Conservation (phyloP, 2,888 invertebrate species). For the Cryptocephalus moraei region DNA sequence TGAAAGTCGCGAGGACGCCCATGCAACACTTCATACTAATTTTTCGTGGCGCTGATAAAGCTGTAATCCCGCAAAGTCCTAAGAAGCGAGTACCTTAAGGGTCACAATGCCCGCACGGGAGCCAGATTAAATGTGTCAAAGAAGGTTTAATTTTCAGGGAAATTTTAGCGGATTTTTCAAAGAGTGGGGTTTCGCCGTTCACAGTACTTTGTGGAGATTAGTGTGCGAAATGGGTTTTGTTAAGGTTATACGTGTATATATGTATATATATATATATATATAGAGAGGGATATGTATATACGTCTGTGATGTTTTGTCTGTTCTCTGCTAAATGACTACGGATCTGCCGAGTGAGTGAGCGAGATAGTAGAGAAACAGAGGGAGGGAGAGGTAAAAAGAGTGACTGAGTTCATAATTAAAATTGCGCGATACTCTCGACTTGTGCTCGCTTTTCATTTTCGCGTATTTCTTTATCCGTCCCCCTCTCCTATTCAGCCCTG, state of each 20-base stretch:
- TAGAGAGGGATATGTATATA: constrained; percentile 2
- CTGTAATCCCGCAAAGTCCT: not conserved
- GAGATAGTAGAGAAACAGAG: constrained; percentile 1
- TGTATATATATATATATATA: constrained; percentile 7
- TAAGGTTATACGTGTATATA: constrained; percentile 24
- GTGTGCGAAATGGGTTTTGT: constrained; percentile 32
- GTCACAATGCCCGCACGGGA: constrained; percentile 7
- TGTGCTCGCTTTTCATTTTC: not conserved
- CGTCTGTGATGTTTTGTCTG: constrained; percentile 29
- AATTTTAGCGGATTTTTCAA: constrained; percentile 39
- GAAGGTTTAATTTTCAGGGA: constrained; percentile 40
- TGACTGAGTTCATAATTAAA: constrained; percentile 31
- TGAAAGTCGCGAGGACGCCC: no score
- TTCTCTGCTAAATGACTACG: constrained; percentile 35
- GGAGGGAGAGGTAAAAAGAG: no score
- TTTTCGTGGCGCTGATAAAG: not conserved
- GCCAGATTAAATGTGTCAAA: constrained; percentile 38
- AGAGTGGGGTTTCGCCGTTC: constrained; percentile 29
- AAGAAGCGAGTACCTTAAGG: not conserved
- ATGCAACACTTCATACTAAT: no score
- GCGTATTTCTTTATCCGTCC: not conserved
- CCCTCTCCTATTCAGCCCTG: no score
- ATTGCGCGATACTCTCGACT: constrained; percentile 13
- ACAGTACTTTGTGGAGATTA: constrained; percentile 24
- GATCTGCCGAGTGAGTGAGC: constrained; percentile 22